Base-by-base conservation (phyloP, 2,113 vertebrate species). In the Podarcis cretensis region DNA sequence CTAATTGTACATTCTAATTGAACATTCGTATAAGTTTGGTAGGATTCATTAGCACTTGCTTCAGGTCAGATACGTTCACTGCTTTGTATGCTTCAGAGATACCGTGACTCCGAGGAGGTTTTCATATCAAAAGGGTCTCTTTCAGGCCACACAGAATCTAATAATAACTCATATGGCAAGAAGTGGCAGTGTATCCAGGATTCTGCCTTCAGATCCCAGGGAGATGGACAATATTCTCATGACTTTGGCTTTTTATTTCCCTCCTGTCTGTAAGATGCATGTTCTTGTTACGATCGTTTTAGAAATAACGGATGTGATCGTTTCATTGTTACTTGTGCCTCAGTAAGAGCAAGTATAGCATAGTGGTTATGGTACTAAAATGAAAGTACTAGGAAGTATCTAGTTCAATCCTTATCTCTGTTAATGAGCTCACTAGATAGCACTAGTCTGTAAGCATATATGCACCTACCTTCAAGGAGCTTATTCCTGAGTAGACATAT, bases 1-100 rank as follows among this genome's bases (percentile, higher is more conserved):
- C 35, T 89, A 63, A 87, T 57, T 23, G 89, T 76, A 54, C 63
- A 54, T 87, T 87, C 63, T 57, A 80, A 80, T 57, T 87, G 8
- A 87, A 21, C 3, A 7, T 87, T 81, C 25, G 54, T 3, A n/a
- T 78, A 65, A 73, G 35, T 74, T 68, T 21, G 43, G 80, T 86
- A n/a, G 78, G 65, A 5, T 13, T 78, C 81, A 30, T 75, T 85
- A 63, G 63, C 73, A 81, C 68, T n/a, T 71, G 57, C 87, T 75
- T 40, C 8, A 13, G 65, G 25, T 25, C 77, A 85, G 35, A 87
- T 27, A n/a, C 6, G 57, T 68, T 48, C 74, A 81, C 78, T 85
- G 43, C 40, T 59, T 90, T 84, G 30, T 85, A 37, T 65, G 12
- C 78, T 74, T 73, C 54, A 69, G 40, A 57, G 35, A 59, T 48